phyloP scores from a whole-genome alignment of 2,797 vertebrate species.

The Enteromius anoplus region DNA sequence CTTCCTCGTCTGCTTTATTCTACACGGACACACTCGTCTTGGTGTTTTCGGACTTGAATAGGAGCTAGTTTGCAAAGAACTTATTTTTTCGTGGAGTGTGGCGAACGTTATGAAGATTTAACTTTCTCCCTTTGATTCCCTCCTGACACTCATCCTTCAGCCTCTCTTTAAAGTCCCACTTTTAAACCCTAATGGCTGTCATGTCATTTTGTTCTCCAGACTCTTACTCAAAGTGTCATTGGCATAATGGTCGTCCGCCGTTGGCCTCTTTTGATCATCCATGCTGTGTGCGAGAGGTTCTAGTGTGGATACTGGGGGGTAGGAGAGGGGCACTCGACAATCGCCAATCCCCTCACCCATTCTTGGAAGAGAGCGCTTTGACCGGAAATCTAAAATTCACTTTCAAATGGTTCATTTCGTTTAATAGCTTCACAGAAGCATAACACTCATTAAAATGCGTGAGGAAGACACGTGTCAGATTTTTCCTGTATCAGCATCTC shows the following conservation, averaged over 20 bases:
- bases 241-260: constrained; percentile 86
- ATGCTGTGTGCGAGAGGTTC: constrained; percentile 76
- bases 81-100: constrained; percentile 68
- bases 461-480: constrained; percentile 60
- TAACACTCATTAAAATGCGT: constrained; percentile 78
- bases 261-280: constrained; percentile 86
- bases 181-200: constrained; percentile 88
- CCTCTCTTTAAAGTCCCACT: constrained; percentile 85
- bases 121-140: constrained; percentile 82
- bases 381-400: constrained; percentile 87
- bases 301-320: constrained; percentile 73
- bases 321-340: constrained; percentile 56
- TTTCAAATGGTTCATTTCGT: constrained; percentile 82
- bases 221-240: constrained; percentile 89
- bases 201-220: constrained; percentile 84
- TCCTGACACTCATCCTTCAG: constrained; percentile 86
- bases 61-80: constrained; percentile 76
- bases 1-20: constrained; percentile 72
- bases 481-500: constrained; percentile 83
- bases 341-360: constrained; percentile 67
- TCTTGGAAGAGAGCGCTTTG: constrained; percentile 75
- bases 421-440: constrained; percentile 77
- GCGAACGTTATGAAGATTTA: constrained; percentile 84
- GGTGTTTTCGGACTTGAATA: constrained; percentile 73
- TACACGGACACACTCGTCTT: constrained; percentile 72